Percentiles rank a stretch among this genome's conserved stretches.
These are phyloP conservation scores for Chamaea fasciata DNA, from an alignment of 2,113 vertebrate genomes.

Conservation along the genomic window DNA sequence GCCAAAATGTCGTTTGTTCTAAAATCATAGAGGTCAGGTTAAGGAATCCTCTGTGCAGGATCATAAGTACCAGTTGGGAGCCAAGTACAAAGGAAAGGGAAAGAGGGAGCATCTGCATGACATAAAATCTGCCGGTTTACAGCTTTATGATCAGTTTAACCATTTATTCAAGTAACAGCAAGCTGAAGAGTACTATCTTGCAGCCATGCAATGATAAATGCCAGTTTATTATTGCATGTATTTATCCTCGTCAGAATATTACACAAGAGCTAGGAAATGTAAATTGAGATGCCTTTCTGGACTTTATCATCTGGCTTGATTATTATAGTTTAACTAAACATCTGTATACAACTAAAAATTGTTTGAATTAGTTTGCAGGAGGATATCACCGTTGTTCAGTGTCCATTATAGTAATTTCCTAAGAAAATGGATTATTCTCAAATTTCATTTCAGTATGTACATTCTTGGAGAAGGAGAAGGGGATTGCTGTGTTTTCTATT, in stretches of 20 bases:
- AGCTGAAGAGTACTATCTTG: background rate
- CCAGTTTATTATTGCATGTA: background rate
- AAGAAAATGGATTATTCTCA: background rate
- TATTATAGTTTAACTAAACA: background rate
- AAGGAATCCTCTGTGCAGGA: constrained; percentile 51
- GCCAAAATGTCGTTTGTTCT: constrained; percentile 38
- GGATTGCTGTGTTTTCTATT: background rate
- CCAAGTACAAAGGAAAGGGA: constrained; percentile 42
- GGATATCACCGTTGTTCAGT: background rate
- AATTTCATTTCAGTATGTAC: background rate
- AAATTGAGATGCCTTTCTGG: background rate
- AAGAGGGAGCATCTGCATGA: constrained; percentile 24
- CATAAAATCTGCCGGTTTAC: constrained; percentile 3
- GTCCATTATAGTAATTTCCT: background rate
- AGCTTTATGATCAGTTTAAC: background rate
- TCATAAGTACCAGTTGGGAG: constrained; percentile 19
- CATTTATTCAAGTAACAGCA: background rate
- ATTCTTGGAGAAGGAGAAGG: background rate
- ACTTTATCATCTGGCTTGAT: background rate
- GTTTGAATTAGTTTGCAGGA: background rate
- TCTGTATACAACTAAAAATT: background rate
- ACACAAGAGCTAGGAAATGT: background rate
- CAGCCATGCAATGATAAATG: background rate
- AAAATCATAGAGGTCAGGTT: constrained; percentile 45
- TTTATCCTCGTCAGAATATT: background rate